Conservation (phyloP, 64 coral and sea anemone species). For the Actinia tenebrosa region DNA sequence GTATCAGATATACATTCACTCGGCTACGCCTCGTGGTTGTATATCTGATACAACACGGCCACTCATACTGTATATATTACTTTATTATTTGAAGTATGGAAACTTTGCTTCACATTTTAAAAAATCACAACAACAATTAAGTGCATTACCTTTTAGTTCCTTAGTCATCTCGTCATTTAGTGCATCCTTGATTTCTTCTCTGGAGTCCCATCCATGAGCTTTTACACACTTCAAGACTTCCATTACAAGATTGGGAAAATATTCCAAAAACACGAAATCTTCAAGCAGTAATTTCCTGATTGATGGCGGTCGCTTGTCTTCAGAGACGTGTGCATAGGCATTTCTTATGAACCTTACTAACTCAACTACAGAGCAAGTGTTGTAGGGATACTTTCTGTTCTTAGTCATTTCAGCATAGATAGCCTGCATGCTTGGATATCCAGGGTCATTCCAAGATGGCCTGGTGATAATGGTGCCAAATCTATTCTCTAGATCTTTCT, state of each 20-base stretch:
- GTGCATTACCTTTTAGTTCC: no score
- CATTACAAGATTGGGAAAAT: background rate
- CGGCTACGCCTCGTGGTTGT: no score
- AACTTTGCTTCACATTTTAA: no score
- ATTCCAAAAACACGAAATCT: background rate
- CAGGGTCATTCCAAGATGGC: background rate
- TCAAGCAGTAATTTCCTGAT: background rate
- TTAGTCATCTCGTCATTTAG: background rate
- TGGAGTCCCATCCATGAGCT: background rate
- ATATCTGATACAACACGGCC: no score
- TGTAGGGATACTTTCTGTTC: background rate
- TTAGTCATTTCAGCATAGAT: background rate
- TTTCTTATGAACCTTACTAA: constrained; percentile 25
- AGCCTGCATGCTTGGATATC: background rate
- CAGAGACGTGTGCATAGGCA: background rate
- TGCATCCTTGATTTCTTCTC: background rate
- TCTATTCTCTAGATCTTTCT: background rate
- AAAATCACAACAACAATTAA: no score
- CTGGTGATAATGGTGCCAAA: background rate
- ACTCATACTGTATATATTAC: no score
- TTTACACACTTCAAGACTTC: background rate
- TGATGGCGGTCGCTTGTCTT: background rate
- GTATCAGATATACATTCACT: no score
- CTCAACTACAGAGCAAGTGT: background rate
- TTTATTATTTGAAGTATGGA: no score